These are phyloP conservation scores for Pyralis farinalis DNA, from an alignment of 2,888 invertebrate species.

Conservation along the genomic window DNA sequence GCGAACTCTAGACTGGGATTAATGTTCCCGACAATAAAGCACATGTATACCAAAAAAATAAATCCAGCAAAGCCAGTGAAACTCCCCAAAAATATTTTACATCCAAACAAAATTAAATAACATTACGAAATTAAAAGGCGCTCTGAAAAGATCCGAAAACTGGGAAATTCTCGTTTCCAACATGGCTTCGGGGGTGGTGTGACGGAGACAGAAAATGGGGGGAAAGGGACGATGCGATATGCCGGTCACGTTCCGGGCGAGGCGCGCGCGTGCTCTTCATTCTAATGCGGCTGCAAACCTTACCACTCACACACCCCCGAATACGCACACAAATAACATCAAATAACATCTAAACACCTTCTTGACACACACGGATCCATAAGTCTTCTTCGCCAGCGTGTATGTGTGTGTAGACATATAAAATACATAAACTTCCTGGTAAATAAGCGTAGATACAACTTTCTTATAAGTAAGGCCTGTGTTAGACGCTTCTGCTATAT, in stretches of 20 bases:
- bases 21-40: slow-evolving; percentile 10
- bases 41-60: slow-evolving; percentile 8
- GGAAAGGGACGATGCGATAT: slow-evolving; percentile 76
- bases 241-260: slow-evolving; percentile 77
- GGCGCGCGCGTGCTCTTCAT: slow-evolving; percentile 77
- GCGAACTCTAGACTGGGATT: slow-evolving; percentile 7
- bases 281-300: slow-evolving; percentile 67
- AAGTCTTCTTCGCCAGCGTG: slow-evolving; percentile 31
- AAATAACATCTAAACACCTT: slow-evolving; percentile 53
- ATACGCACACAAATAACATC: slow-evolving; percentile 41
- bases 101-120: slow-evolving; percentile 58
- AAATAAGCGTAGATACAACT: slow-evolving; percentile 73
- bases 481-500: slow-evolving; percentile 64
- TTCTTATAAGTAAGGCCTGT: slow-evolving; percentile 60
- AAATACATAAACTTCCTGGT: slow-evolving; percentile 75
- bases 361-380: slow-evolving; percentile 33
- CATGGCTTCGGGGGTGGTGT: slow-evolving; percentile 71
- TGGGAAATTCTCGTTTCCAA: slow-evolving; percentile 70
- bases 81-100: slow-evolving; percentile 29
- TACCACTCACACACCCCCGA: slow-evolving; percentile 60
- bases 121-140: slow-evolving; percentile 70
- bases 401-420: slow-evolving; percentile 51
- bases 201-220: slow-evolving; percentile 67
- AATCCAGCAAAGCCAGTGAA: slow-evolving; percentile 14
- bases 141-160: slow-evolving; percentile 71